Evolutionary conservation across 2,113 vertebrate species (phyloP), one percentile per base, ranked within the genome.

Genomic region (Brevimyrus niger): DNA sequence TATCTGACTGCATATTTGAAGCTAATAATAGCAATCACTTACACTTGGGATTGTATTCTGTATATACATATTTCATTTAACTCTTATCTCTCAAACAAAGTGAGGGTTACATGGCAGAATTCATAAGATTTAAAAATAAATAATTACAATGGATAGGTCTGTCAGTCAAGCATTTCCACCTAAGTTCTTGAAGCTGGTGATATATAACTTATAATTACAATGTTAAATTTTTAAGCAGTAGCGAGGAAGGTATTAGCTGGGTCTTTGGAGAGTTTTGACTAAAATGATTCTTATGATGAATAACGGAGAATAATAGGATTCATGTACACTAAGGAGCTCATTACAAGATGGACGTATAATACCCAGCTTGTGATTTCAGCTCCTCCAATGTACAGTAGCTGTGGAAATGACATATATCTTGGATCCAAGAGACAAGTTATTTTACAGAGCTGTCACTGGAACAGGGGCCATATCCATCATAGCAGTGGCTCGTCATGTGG

Each of bases 1-100:
- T 89, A 89, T 89, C 89, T 87, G 85, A 47, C 48, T 87, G 55
- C 61, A 73, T 65, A 80, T 89, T 76, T 89, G 89, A 85, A 89
- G 85, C 84, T 87, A 85, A 87, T 87, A 53, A 87, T 53, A 47
- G 46, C 87, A 89, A 89, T 87, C 84, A 44, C 85, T 55, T 87
- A 53, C 61, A 89, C 55, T 87, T 69, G 55, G 23, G 13, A 53
- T 73, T 0, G 47, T 76, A 87, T 73, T 46, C 31, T 19, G 44
- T 17, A 89, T 31, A 15, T 53, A 38, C 17, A 61, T 19, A 83
- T 10, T 51, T 65, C 11, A 47, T 88, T 88, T 19, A 48, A 88
- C 15, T 69, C 61, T 76, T n/a, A n/a, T 6, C 46, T 23, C 8
- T 23, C 19, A 27, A 65, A n/a, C 15, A 31, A 47, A 61, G 42